phyloP scores from a whole-genome alignment of 2,797 vertebrate genomes.

The Tinamus major region DNA sequence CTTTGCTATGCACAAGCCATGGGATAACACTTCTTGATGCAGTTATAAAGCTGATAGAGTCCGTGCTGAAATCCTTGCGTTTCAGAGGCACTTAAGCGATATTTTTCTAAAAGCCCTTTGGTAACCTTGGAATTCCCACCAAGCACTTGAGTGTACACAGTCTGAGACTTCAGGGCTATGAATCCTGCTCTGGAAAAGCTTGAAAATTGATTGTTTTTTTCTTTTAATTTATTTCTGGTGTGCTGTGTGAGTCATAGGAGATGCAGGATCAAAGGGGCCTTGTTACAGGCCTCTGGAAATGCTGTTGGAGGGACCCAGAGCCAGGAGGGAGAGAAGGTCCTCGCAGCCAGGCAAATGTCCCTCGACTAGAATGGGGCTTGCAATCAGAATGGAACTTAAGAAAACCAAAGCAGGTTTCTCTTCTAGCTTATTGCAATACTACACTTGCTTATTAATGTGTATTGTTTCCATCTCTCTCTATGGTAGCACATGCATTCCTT shows the following conservation, averaged over 20 bases:
- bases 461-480: too few relatives aligned
- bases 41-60: not conserved
- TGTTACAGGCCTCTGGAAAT: not conserved
- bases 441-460: not conserved
- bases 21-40: not conserved
- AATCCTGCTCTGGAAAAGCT: not conserved
- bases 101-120: not conserved
- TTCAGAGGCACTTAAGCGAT: not conserved
- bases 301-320: not conserved
- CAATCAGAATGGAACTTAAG: not conserved
- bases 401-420: not conserved
- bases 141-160: accelerated
- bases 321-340: not conserved
- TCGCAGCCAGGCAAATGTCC: not conserved
- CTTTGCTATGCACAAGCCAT: not conserved
- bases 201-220: not conserved
- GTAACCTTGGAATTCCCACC: not conserved
- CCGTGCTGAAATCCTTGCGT: not conserved
- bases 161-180: not conserved
- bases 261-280: not conserved
- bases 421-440: not conserved
- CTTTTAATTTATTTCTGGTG: too few relatives aligned
- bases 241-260: not conserved
- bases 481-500: too few relatives aligned
- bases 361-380: not conserved